phyloP scores from a whole-genome alignment of 2,888 invertebrate genomes.

The Petrophora chlorosata region DNA sequence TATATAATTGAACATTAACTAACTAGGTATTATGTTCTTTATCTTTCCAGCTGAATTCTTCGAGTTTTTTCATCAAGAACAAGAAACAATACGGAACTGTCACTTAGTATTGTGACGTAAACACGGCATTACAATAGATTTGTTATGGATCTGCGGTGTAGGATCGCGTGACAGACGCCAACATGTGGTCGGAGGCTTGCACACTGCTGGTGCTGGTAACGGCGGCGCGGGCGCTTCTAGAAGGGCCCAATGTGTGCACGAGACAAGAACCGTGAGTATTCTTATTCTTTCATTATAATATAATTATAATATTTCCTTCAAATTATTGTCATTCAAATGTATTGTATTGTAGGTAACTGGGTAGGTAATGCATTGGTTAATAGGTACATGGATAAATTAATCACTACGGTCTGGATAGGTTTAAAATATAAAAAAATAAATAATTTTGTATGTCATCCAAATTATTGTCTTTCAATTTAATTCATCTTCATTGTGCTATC shows the following conservation, averaged over 20 bases:
- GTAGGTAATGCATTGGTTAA: too few relatives aligned
- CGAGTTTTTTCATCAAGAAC: slow-evolving; percentile 25
- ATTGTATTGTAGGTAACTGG: too few relatives aligned
- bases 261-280: slow-evolving; percentile 79
- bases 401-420: too few relatives aligned
- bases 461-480: too few relatives aligned
- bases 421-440: too few relatives aligned
- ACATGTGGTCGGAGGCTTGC: slow-evolving; percentile 62
- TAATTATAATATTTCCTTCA: not conserved
- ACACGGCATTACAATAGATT: slow-evolving; percentile 59
- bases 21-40: not conserved
- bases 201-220: slow-evolving; percentile 53
- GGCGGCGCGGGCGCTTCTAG: slow-evolving; percentile 66
- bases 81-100: slow-evolving; percentile 35
- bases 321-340: too few relatives aligned
- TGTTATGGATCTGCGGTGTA: slow-evolving; percentile 68
- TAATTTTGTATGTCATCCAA: too few relatives aligned
- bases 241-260: slow-evolving; percentile 92
- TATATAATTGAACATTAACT: not conserved
- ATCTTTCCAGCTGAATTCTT: slow-evolving; percentile 25
- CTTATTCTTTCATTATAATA: not conserved
- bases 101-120: slow-evolving; percentile 59
- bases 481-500: too few relatives aligned
- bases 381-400: too few relatives aligned
- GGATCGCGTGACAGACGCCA: slow-evolving; percentile 53